phyloP scores from a whole-genome alignment of 2,113 vertebrate genomes.

The Orientallactaga bullata region DNA sequence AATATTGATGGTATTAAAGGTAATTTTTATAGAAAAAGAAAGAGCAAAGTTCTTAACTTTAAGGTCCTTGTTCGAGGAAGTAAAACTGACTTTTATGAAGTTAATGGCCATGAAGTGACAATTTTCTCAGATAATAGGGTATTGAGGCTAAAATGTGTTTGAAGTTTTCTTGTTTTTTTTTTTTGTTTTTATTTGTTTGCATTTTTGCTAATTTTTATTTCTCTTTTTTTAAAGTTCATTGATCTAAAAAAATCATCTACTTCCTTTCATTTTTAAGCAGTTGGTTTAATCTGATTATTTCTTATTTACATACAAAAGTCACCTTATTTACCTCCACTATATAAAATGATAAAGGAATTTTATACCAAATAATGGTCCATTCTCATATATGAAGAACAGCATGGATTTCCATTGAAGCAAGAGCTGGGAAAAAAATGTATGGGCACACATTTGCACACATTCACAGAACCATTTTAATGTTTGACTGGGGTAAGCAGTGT shows the following conservation, averaged over 20 bases:
- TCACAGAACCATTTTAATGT: neutral
- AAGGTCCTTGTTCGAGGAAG: slow-evolving; percentile 8
- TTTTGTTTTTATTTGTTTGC: slow-evolving; percentile 39
- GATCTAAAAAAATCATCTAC: neutral
- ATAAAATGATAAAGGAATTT: slow-evolving; percentile 40
- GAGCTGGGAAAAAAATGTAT: neutral
- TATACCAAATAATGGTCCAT: neutral
- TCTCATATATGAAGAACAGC: neutral
- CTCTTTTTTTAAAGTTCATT: slow-evolving; percentile 19
- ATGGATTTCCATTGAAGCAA: neutral
- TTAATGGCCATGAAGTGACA: slow-evolving; percentile 57
- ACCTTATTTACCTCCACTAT: neutral
- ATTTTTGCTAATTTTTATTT: slow-evolving; percentile 54
- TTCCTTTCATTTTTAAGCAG: neutral
- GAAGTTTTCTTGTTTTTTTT: too few relatives aligned
- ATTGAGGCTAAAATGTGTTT: neutral
- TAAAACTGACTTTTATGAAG: slow-evolving; percentile 27
- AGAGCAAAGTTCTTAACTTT: slow-evolving; percentile 39
- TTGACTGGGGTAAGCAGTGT: neutral
- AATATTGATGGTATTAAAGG: slow-evolving; percentile 61
- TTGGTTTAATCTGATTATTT: neutral
- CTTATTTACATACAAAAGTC: neutral
- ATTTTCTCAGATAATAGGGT: slow-evolving; percentile 43
- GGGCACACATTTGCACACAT: neutral
- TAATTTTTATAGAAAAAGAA: slow-evolving; percentile 63